Conservation (phyloP, 2,888 invertebrate species). For the Blastobasis adustella region DNA sequence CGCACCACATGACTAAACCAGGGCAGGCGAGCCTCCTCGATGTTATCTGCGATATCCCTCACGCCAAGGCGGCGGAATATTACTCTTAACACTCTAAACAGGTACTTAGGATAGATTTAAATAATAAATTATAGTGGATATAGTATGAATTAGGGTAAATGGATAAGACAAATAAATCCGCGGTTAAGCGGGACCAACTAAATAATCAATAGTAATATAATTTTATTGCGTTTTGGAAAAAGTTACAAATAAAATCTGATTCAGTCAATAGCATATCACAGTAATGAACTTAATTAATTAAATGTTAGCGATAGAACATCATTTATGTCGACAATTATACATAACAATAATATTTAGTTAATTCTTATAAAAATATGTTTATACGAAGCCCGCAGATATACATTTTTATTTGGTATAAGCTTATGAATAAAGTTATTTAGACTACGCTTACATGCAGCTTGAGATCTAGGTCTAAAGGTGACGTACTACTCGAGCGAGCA, state of each 20-base stretch:
- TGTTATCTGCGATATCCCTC: too few relatives aligned
- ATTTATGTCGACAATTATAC: not conserved
- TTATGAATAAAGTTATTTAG: not conserved
- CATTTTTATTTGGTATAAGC: not conserved
- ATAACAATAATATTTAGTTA: not conserved
- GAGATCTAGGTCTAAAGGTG: conserved; percentile 14
- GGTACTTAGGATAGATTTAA: too few relatives aligned
- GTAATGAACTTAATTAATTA: conserved; percentile 23
- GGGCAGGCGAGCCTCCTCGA: too few relatives aligned
- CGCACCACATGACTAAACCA: too few relatives aligned
- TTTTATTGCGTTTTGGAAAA: conserved; percentile 28
- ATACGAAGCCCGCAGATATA: not conserved
- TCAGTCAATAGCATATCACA: conserved; percentile 58
- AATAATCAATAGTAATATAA: conserved; percentile 1
- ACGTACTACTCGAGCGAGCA: conserved; percentile 16
- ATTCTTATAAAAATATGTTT: not conserved
- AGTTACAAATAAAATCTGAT: conserved; percentile 43
- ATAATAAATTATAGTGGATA: too few relatives aligned
- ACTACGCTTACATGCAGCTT: conserved; percentile 1
- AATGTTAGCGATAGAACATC: conserved; percentile 5
- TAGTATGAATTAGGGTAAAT: too few relatives aligned
- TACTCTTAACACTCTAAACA: too few relatives aligned
- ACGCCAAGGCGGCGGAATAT: too few relatives aligned
- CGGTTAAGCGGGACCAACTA: too few relatives aligned
- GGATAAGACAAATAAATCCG: conserved; percentile 11